These are phyloP conservation scores for Zaprionus tsacasi DNA, from an alignment of 1,140 invertebrate genomes.

Conservation along the genomic window DNA sequence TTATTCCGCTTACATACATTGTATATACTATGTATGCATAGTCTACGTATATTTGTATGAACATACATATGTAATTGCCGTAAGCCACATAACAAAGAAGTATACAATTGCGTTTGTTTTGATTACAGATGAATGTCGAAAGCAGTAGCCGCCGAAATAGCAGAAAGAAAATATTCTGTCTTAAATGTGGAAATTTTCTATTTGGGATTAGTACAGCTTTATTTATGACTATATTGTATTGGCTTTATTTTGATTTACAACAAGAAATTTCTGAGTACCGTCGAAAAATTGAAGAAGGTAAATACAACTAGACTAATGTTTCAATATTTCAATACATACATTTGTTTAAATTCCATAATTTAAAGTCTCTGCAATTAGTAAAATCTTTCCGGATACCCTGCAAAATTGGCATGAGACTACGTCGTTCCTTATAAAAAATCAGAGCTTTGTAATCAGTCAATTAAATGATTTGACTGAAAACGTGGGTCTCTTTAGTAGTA, in stretches of 20 bases:
- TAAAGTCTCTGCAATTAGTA: conserved; percentile 86
- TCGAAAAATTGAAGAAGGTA: conserved; percentile 82
- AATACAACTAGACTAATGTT: conserved; percentile 7
- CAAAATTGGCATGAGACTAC: conserved; percentile 87
- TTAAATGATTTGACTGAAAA: conserved; percentile 64
- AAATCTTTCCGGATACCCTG: conserved; percentile 86
- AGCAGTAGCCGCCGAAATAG: conserved; percentile 60
- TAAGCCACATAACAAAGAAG: neutral
- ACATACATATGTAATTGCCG: conserved; percentile 11
- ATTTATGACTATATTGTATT: conserved; percentile 72
- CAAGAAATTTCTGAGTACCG: conserved; percentile 77
- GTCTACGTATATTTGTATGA: conserved; percentile 9
- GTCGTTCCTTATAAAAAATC: conserved; percentile 86
- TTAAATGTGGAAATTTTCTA: conserved; percentile 68
- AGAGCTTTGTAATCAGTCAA: conserved; percentile 81
- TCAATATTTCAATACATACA: neutral
- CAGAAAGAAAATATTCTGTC: conserved; percentile 65
- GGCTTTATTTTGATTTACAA: conserved; percentile 81
- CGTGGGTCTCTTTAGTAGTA: conserved; percentile 58
- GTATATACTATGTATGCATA: neutral
- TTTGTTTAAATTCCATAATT: neutral
- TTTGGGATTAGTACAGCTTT: conserved; percentile 66
- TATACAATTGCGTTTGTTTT: conserved; percentile 8
- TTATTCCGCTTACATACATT: neutral
- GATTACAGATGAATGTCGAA: conserved; percentile 60